Conservation (phyloP, 2,888 invertebrate genomes). For the Poecilobothrus nobilitatus region DNA sequence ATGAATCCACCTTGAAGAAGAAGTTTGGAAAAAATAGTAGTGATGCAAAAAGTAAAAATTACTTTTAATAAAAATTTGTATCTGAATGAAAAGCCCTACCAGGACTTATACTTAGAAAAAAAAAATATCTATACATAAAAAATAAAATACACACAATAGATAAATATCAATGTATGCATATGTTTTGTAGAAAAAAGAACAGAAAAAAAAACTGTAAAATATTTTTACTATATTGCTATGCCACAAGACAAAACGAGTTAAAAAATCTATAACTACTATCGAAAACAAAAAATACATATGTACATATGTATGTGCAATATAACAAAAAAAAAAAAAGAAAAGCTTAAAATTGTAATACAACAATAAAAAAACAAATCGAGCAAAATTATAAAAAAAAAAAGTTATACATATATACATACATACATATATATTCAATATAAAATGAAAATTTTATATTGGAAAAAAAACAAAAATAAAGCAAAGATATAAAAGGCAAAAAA, state of each 20-base stretch:
- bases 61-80: not conserved
- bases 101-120: conserved; percentile 1
- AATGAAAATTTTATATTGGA: no score
- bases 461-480: not conserved
- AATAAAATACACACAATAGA: no score
- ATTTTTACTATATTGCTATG: not conserved
- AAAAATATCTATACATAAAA: no score
- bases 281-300: no score
- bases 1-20: conserved; percentile 8
- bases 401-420: no score
- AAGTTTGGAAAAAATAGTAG: not conserved
- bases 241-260: conserved; percentile 6
- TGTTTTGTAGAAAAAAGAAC: not conserved
- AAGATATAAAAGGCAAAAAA: no score
- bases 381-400: not conserved
- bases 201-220: not conserved
- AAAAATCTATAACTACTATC: not conserved
- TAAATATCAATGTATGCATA: not conserved
- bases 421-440: no score
- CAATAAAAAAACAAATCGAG: not conserved
- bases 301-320: no score
- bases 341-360: not conserved
- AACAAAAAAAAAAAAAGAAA: no score
- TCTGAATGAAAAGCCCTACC: not conserved
- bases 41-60: not conserved